These are phyloP conservation scores for Salvelinus fontinalis DNA, from an alignment of 2,113 vertebrate genomes.

Conservation along the genomic window DNA sequence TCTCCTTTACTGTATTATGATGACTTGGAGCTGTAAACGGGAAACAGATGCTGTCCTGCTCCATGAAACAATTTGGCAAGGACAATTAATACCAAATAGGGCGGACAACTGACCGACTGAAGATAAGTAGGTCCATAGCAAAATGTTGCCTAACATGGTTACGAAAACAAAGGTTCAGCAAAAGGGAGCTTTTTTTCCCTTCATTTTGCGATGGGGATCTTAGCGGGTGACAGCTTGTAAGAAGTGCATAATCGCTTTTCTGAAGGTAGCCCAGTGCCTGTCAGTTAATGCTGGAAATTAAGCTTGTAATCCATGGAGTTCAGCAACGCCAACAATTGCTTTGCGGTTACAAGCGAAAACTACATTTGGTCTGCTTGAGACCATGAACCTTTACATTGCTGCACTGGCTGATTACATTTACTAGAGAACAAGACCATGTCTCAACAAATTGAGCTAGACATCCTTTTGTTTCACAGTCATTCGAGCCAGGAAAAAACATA, in stretches of 20 bases:
- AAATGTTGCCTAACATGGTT: conserved; percentile 10
- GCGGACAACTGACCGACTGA: background rate
- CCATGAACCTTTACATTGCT: background rate
- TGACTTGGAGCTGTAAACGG: background rate
- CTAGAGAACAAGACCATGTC: conserved; percentile 3
- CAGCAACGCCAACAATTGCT: background rate
- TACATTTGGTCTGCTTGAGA: background rate
- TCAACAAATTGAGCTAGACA: conserved; percentile 4
- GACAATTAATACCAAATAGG: conserved; percentile 1
- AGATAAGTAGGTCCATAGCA: background rate
- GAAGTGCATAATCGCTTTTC: background rate
- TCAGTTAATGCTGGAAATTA: background rate
- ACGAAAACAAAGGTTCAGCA: background rate
- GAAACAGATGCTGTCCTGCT: conserved; percentile 23
- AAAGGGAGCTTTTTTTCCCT: background rate
- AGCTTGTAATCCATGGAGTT: background rate
- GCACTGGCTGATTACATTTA: conserved; percentile 24
- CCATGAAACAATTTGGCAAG: conserved; percentile 10
- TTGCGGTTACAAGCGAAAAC: background rate
- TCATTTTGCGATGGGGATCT: background rate
- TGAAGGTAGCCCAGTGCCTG: background rate
- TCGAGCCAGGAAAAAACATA: conserved; percentile 32
- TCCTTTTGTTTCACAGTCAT: conserved; percentile 10
- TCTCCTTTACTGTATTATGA: too few species aligned
- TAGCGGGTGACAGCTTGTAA: background rate